These are phyloP conservation scores for Pelodytes ibericus DNA, from an alignment of 2,797 vertebrate species.

Conservation along the genomic window DNA sequence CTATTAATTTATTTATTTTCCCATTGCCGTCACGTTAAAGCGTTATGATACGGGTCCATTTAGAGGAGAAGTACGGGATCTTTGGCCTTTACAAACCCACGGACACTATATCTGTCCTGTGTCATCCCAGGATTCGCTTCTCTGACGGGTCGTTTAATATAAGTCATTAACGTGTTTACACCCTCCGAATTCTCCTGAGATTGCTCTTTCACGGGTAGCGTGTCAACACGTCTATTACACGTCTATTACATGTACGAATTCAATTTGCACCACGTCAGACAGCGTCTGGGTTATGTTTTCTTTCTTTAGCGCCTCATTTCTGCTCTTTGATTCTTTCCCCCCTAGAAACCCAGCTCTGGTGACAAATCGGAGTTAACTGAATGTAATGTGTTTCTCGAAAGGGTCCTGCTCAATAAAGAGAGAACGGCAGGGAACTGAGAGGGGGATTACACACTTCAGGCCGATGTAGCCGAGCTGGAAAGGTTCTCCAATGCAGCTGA, in stretches of 20 bases:
- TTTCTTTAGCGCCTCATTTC: not conserved
- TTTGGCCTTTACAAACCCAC: no score
- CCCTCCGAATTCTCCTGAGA: not conserved
- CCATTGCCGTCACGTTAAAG: no score
- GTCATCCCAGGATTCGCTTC: no score
- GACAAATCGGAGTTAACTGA: not conserved
- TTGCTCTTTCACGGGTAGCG: not conserved
- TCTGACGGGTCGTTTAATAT: not conserved
- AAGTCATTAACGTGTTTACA: not conserved
- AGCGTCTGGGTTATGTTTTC: not conserved
- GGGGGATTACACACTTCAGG: no score
- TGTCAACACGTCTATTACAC: conserved; percentile 10
- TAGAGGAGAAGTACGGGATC: no score
- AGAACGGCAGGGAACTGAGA: no score
- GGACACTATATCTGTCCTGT: no score
- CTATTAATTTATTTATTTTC: no score
- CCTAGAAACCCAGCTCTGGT: not conserved
- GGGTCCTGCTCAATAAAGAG: no score
- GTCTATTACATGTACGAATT: not conserved
- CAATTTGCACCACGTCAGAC: conserved; percentile 15
- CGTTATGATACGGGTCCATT: no score
- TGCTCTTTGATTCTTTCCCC: not conserved
- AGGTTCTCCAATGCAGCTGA: no score
- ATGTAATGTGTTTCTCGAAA: not conserved
- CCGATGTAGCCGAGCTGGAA: no score